Conservation (phyloP, 1,140 invertebrate species). For the Leguminivora glycinivorella region DNA sequence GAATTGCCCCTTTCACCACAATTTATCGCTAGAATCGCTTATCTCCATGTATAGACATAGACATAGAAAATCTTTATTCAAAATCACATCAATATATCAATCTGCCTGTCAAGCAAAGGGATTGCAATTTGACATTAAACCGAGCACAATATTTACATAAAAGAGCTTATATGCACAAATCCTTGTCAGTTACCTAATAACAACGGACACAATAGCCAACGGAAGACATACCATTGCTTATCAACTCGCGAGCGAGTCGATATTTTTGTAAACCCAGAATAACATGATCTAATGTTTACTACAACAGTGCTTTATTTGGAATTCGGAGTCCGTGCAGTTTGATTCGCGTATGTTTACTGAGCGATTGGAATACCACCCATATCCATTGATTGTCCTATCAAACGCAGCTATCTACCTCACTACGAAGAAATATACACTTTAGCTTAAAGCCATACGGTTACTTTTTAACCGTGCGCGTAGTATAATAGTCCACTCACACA, state of each 20-base stretch:
- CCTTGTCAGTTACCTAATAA: constrained; percentile 1
- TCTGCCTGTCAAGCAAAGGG: constrained; percentile 11
- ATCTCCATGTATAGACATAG: too few species aligned
- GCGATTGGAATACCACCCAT: background rate
- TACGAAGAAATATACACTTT: background rate
- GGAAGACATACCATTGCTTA: background rate
- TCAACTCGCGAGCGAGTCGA: too few species aligned
- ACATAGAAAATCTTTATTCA: too few species aligned
- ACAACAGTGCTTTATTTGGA: background rate
- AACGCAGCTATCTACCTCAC: background rate
- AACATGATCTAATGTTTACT: background rate
- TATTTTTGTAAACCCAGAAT: too few species aligned
- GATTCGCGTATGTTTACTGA: background rate
- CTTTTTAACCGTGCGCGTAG: background rate
- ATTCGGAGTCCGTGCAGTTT: background rate
- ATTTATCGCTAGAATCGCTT: background rate
- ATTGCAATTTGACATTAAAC: constrained; percentile 10
- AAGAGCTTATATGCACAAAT: background rate
- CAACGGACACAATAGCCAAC: constrained; percentile 1
- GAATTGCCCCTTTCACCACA: background rate
- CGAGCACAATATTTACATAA: constrained; percentile 3
- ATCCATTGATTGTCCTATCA: background rate
- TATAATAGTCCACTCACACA: constrained; percentile 6
- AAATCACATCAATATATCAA: too few species aligned
- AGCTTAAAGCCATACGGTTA: background rate